Percentiles rank a stretch among this genome's conserved stretches.
phyloP scores from a whole-genome alignment of 2,113 vertebrate species.

The Calyptomena viridis region DNA sequence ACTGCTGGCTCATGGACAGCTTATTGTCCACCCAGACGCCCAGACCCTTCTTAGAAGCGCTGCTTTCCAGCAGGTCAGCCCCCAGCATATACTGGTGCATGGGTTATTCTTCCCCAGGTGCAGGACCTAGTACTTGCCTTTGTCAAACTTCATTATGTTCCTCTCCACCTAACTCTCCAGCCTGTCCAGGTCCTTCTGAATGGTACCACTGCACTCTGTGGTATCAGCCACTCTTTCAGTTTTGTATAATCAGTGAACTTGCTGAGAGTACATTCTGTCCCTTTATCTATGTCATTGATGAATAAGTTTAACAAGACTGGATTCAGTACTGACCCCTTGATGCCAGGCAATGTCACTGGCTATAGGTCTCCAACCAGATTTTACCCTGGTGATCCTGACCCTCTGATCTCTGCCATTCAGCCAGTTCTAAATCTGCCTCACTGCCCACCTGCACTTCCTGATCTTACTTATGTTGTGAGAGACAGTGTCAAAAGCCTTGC shows the following conservation, averaged over 20 bases:
- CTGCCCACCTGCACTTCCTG: neutral
- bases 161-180: neutral
- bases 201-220: neutral
- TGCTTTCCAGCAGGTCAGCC: neutral
- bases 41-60: too few relatives aligned
- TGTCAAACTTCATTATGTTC: neutral
- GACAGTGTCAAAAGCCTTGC: neutral
- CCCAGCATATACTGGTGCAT: rapidly evolving
- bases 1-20: neutral
- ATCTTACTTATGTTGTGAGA: neutral
- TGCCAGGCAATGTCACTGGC: rapidly evolving
- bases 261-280: neutral
- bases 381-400: neutral
- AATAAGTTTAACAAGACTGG: neutral
- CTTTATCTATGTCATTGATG: neutral
- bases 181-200: neutral
- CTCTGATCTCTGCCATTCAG: neutral
- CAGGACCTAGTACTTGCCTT: neutral
- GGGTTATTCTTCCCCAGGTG: neutral
- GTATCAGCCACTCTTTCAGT: neutral
- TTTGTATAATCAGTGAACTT: neutral
- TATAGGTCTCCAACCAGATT: neutral
- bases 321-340: neutral
- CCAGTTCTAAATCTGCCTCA: neutral
- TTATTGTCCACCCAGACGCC: neutral